These are phyloP conservation scores for Bradypodion ventrale DNA, from an alignment of 2,797 vertebrate species.

Conservation along the genomic window DNA sequence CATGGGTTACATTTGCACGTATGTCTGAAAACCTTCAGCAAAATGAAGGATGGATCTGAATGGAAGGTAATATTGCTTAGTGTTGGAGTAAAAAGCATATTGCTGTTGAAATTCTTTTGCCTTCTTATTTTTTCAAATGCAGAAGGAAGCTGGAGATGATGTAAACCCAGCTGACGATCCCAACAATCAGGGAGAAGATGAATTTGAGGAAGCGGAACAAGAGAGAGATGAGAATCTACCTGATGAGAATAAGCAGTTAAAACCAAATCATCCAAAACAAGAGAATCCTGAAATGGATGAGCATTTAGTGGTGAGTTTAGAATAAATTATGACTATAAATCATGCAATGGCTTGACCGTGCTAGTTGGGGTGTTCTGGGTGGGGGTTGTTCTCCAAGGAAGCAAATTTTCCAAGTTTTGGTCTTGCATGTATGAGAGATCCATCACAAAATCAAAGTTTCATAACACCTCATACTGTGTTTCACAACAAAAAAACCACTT, in stretches of 20 bases:
- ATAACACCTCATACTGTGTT: background rate
- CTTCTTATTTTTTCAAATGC: slow-evolving; percentile 35
- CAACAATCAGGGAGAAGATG: slow-evolving; percentile 98
- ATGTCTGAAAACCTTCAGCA: background rate
- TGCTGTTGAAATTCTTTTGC: background rate
- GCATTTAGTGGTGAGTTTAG: slow-evolving; percentile 85
- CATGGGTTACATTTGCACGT: background rate
- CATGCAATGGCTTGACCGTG: background rate
- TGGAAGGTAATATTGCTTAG: background rate
- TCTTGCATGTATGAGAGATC: background rate
- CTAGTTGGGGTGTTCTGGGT: too few relatives aligned
- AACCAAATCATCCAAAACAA: slow-evolving; percentile 62
- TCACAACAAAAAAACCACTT: background rate
- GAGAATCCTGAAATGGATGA: slow-evolving; percentile 82
- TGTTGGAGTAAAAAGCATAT: background rate
- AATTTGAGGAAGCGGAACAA: slow-evolving; percentile 95
- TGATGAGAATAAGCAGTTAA: slow-evolving; percentile 77
- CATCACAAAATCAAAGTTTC: background rate
- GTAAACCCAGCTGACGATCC: slow-evolving; percentile 94
- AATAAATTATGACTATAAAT: background rate
- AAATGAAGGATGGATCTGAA: background rate
- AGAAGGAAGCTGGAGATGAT: slow-evolving; percentile 83
- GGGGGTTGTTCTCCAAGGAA: too few relatives aligned
- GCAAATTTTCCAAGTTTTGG: background rate
- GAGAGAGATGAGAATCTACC: slow-evolving; percentile 81